A percentile compares a stretch with the other conserved stretches of the same genome.
These are phyloP conservation scores for Aegithalos caudatus DNA, from an alignment of 2,113 vertebrate species.

Conservation along the genomic window DNA sequence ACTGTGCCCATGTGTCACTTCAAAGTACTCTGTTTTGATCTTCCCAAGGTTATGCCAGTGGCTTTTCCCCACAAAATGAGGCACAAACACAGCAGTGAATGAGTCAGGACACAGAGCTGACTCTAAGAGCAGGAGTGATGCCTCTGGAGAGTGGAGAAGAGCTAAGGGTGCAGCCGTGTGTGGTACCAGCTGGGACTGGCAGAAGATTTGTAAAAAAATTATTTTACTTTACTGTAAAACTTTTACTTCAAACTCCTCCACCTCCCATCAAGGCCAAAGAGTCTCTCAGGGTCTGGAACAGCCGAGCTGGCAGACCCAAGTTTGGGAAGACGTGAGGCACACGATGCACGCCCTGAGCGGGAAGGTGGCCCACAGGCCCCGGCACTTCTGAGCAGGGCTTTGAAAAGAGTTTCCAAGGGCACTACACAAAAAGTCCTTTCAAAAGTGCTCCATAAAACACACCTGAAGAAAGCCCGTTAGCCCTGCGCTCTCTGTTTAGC, in stretches of 20 bases:
- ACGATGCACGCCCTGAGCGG: neutral
- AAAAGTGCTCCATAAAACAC: slow-evolving; percentile 33
- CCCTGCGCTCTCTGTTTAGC: slow-evolving; percentile 15
- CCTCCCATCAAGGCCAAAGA: neutral
- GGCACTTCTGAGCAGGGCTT: neutral
- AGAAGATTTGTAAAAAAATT: neutral
- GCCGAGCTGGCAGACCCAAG: neutral
- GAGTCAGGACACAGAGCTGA: slow-evolving; percentile 1
- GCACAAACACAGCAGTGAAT: neutral
- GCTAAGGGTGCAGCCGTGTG: neutral
- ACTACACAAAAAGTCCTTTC: slow-evolving; percentile 47
- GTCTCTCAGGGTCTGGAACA: neutral
- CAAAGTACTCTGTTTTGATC: neutral
- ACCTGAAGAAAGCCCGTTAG: slow-evolving; percentile 27
- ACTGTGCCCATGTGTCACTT: neutral
- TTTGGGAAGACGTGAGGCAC: neutral
- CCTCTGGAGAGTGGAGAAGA: neutral
- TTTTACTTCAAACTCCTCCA: neutral
- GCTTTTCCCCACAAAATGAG: neutral
- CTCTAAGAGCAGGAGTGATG: neutral
- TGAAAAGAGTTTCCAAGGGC: slow-evolving; percentile 27
- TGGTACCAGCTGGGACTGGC: neutral
- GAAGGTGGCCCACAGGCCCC: neutral
- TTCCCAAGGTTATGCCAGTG: slow-evolving; percentile 10
- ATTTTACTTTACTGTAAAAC: neutral